These are phyloP conservation scores for Heloderma charlesbogerti DNA, from an alignment of 2,113 vertebrate genomes.

Conservation along the genomic window DNA sequence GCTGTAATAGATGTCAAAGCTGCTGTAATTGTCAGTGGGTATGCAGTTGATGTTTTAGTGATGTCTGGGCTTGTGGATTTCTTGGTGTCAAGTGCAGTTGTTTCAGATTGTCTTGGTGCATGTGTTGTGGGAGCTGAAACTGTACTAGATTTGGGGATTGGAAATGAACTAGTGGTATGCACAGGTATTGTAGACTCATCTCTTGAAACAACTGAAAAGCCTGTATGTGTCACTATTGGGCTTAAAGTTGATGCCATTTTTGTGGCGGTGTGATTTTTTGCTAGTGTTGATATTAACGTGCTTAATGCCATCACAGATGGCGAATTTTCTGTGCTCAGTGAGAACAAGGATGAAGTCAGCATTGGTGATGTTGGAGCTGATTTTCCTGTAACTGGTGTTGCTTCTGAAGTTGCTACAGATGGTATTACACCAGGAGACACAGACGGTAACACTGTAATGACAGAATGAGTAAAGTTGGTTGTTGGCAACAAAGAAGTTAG, in stretches of 20 bases:
- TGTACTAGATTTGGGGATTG: conserved; percentile 62
- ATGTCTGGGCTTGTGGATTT: conserved; percentile 68
- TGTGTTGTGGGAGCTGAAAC: conserved; percentile 71
- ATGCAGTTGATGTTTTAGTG: conserved; percentile 69
- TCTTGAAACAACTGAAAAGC: conserved; percentile 73
- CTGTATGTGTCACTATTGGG: conserved; percentile 70
- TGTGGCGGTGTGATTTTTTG: conserved; percentile 74
- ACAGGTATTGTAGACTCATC: conserved; percentile 66
- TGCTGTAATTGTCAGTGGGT: conserved; percentile 79
- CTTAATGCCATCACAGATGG: conserved; percentile 74
- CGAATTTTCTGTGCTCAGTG: conserved; percentile 78
- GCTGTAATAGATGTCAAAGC: conserved; percentile 80
- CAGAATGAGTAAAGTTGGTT: conserved; percentile 75
- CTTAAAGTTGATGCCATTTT: conserved; percentile 54
- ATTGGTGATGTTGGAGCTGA: conserved; percentile 72
- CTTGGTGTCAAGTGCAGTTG: conserved; percentile 64
- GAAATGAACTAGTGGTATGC: conserved; percentile 59
- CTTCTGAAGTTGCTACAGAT: conserved; percentile 72
- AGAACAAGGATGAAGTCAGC: conserved; percentile 77
- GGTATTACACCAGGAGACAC: conserved; percentile 73
- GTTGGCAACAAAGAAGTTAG: conserved; percentile 57
- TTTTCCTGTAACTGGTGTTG: conserved; percentile 74
- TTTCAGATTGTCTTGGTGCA: conserved; percentile 75
- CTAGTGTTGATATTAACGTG: conserved; percentile 62
- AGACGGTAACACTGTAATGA: conserved; percentile 78